These are phyloP conservation scores for Thereva unica DNA, from an alignment of 2,888 invertebrate genomes.

Conservation along the genomic window DNA sequence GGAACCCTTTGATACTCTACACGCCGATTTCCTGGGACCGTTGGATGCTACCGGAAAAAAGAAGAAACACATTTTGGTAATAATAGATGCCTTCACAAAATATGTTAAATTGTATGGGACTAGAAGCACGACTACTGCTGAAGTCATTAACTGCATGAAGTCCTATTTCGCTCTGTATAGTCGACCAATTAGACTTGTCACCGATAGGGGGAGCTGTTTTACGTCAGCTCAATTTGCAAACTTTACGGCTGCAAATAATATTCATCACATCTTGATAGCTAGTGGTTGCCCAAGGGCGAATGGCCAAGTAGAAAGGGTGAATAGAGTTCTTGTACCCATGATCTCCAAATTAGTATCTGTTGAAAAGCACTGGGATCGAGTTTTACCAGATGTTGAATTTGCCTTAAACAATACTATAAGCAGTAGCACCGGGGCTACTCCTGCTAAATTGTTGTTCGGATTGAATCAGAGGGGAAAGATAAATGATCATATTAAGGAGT, in stretches of 20 bases:
- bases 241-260: slow-evolving; percentile 21
- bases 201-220: slow-evolving; percentile 35
- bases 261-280: slow-evolving; percentile 1
- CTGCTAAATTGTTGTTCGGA: too few species aligned
- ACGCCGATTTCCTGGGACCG: slow-evolving; percentile 38
- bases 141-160: slow-evolving; percentile 28
- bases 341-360: too few species aligned
- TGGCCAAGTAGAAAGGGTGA: too few species aligned
- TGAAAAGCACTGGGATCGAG: too few species aligned
- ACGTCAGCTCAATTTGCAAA: slow-evolving; percentile 42
- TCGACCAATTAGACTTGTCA: slow-evolving; percentile 17
- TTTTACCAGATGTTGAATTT: too few species aligned
- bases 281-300: background rate
- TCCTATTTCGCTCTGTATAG: slow-evolving; percentile 41
- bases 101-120: slow-evolving; percentile 37
- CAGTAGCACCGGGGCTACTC: too few species aligned
- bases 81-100: slow-evolving; percentile 39
- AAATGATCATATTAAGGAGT: too few species aligned
- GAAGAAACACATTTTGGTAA: slow-evolving; percentile 34
- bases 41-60: slow-evolving; percentile 28
- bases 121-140: slow-evolving; percentile 41
- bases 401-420: too few species aligned
- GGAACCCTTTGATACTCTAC: slow-evolving; percentile 44
- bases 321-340: too few species aligned
- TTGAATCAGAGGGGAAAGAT: too few species aligned